phyloP scores from a whole-genome alignment of 1,140 invertebrate genomes.

The Hylaeus volcanicus region DNA sequence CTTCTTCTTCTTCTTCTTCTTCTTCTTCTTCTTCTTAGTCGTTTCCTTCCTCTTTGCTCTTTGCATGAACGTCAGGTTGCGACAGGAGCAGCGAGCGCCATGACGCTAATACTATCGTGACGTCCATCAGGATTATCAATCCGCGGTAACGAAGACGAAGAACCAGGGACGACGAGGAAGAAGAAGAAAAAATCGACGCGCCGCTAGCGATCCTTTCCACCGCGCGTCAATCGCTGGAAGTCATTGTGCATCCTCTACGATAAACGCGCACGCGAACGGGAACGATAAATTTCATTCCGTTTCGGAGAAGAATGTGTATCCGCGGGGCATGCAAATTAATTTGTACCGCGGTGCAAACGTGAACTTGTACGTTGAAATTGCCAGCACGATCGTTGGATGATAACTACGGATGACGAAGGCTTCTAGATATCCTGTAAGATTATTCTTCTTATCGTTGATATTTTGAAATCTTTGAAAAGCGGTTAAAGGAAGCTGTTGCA shows the following conservation, averaged over 20 bases:
- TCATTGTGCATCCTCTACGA: conserved; percentile 40
- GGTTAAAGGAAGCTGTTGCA: too few species aligned
- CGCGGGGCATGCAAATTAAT: conserved; percentile 36
- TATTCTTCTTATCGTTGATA: too few species aligned
- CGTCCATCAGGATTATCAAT: conserved; percentile 74
- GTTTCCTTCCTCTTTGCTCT: conserved; percentile 46
- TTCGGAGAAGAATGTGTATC: conserved; percentile 16
- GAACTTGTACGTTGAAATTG: background rate
- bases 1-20: conserved; percentile 54
- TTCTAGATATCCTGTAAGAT: too few species aligned
- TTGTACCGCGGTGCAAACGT: conserved; percentile 24
- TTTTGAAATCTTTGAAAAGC: too few species aligned
- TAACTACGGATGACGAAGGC: too few species aligned
- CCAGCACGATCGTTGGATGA: too few species aligned
- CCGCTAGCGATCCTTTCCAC: conserved; percentile 17
- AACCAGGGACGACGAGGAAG: background rate
- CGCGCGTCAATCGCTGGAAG: conserved; percentile 5
- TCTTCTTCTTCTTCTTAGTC: conserved; percentile 54
- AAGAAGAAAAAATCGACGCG: conserved; percentile 36
- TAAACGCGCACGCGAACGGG: conserved; percentile 28
- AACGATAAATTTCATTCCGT: conserved; percentile 28
- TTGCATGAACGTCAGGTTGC: conserved; percentile 55
- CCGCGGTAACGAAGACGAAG: conserved; percentile 59
- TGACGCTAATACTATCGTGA: conserved; percentile 74
- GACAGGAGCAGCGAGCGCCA: conserved; percentile 61